Base-by-base conservation (phyloP, 2,113 vertebrate species). In the Planiliza haematocheilus region DNA sequence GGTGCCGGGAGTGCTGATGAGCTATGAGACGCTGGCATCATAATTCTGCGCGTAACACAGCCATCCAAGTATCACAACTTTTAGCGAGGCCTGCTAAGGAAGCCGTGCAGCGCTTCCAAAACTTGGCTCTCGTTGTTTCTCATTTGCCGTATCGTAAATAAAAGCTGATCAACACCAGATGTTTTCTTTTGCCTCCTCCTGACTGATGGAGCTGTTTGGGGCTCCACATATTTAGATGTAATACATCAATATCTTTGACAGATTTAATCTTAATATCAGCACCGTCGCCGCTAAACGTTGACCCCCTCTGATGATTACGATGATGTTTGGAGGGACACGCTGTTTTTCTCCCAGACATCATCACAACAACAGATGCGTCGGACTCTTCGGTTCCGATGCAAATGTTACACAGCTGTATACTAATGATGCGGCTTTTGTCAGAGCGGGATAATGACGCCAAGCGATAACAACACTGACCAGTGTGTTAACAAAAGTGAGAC, bases 1-100 rank as follows among this genome's bases (percentile, higher is more conserved):
- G 86, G 78, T 84, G 87, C 86, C 20, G 70, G 56, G 89, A 86
- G 87, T 85, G 82, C 87, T 90, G 89, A 93, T 91, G 91, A 91
- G 89, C 83, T 66, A 20, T 66, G 81, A 85, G 84, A 84, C 81
- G 16, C 74, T 41, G 49, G 67, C 83, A 86, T 86, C 86, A 72
- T 77, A 67, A 82, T 84, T 82, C 71, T 64, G 75, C 21, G 68
- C 39, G 71, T 38, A 74, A 83, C 74, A 75, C 77, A 80, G 50
- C 53, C 3, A 51, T 80, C 71, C 67, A 60, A 74, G 56, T 57
- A 74, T 85, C 70, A 20, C 73, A 88, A 88, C 62, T 71, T 85
- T 69, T 70, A 51, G 12, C 37, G 41, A 30, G 0, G 14, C 39
- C 65, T 58, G 37, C 62, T 18, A 24, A 69, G 18, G 18, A 64